Percentiles rank a stretch among this genome's conserved stretches.
Evolutionary conservation across 2,888 invertebrate genomes (phyloP).

Genomic region (Caenorhabditis drosophilae): DNA sequence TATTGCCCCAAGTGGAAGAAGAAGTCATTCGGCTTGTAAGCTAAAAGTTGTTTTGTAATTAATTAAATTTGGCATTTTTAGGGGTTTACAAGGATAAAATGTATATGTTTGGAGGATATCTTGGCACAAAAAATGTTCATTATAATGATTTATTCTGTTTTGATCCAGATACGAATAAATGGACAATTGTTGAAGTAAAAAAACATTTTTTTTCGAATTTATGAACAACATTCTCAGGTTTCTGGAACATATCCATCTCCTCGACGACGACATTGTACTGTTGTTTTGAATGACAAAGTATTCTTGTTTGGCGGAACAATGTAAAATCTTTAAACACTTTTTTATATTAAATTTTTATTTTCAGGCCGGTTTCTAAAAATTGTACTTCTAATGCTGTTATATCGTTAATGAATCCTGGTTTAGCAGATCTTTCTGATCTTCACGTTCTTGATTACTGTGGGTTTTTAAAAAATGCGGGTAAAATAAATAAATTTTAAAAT

Average conservation of each 20-base stretch:
- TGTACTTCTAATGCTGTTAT: constrained; percentile 5
- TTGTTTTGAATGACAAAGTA: constrained; percentile 78
- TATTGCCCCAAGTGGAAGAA: constrained; percentile 78
- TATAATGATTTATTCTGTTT: constrained; percentile 84
- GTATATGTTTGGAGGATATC: constrained; percentile 89
- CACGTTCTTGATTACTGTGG: constrained; percentile 60
- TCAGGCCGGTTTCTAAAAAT: neutral
- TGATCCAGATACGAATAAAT: constrained; percentile 70
- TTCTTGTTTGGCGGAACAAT: constrained; percentile 91
- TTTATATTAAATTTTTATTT: neutral
- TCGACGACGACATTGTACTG: constrained; percentile 78
- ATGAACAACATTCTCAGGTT: no score
- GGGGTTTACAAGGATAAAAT: constrained; percentile 81
- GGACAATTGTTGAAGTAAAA: constrained; percentile 74
- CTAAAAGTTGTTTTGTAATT: constrained; percentile 12
- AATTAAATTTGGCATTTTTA: constrained; percentile 68
- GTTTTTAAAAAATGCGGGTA: constrained; percentile 5
- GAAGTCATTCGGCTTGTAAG: constrained; percentile 91
- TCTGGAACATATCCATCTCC: constrained; percentile 68
- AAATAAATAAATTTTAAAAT: neutral
- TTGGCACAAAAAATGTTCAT: constrained; percentile 80
- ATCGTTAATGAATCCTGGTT: constrained; percentile 16
- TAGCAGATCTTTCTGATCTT: constrained; percentile 63
- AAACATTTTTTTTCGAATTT: no score
- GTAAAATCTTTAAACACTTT: constrained; percentile 70